phyloP scores from a whole-genome alignment of 2,797 vertebrate genomes.

The Enteromius treurensis region DNA sequence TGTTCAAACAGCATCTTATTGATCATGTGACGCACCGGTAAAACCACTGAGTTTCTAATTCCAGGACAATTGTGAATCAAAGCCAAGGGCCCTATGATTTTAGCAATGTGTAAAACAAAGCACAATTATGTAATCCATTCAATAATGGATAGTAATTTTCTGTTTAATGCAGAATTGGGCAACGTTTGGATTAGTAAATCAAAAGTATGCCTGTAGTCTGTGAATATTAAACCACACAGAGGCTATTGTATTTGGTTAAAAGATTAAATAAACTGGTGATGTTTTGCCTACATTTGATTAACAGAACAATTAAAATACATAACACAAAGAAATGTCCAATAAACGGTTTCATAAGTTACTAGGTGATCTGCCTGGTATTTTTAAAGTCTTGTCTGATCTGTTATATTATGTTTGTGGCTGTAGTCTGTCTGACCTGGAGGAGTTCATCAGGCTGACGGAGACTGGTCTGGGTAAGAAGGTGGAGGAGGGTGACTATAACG shows the following conservation, averaged over 20 bases:
- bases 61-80: background rate
- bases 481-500: slow-evolving; percentile 82
- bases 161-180: background rate
- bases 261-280: too few relatives aligned
- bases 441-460: slow-evolving; percentile 78
- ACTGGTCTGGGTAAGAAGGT: slow-evolving; percentile 79
- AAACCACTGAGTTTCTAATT: background rate
- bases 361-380: background rate
- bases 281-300: background rate
- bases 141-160: background rate
- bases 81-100: background rate
- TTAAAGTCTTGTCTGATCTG: background rate
- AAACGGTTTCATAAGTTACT: background rate
- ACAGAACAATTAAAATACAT: background rate
- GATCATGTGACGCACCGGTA: slow-evolving; percentile 90
- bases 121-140: background rate
- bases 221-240: background rate
- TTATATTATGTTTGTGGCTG: background rate
- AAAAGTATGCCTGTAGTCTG: background rate
- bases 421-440: slow-evolving; percentile 88
- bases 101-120: background rate
- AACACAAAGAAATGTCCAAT: background rate
- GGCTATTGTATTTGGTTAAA: too few relatives aligned
- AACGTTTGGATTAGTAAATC: background rate
- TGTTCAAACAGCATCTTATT: slow-evolving; percentile 94